A percentile compares a stretch with the other conserved stretches of the same genome.
Evolutionary conservation across 2,888 invertebrate species (phyloP).

Genomic region (Maniola hyperantus): DNA sequence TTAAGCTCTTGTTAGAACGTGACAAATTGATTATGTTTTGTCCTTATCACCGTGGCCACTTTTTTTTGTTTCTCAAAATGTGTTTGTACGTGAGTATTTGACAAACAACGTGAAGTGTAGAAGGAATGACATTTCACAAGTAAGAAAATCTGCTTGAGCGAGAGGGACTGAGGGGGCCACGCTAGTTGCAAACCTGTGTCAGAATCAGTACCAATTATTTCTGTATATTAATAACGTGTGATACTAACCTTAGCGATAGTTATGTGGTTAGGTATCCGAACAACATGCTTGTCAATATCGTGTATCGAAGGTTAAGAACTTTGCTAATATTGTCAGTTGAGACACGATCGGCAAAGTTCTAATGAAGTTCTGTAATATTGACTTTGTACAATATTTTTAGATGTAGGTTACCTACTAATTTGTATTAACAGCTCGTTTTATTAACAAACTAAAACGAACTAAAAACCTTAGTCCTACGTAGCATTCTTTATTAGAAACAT

Average conservation of each 20-base stretch:
- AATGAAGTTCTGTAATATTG: slow-evolving; percentile 12
- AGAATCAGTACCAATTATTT: not conserved
- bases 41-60: too few species aligned
- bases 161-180: too few species aligned
- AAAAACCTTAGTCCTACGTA: too few species aligned
- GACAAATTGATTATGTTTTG: too few species aligned
- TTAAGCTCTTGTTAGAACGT: too few species aligned
- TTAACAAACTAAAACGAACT: not conserved
- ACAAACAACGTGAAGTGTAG: too few species aligned
- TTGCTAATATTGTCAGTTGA: slow-evolving; percentile 35
- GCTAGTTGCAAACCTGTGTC: too few species aligned
- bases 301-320: slow-evolving; percentile 28
- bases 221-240: not conserved
- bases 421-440: not conserved
- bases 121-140: too few species aligned
- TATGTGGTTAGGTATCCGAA: slow-evolving; percentile 12
- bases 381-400: slow-evolving; percentile 14
- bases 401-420: not conserved
- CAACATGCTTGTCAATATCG: slow-evolving; percentile 34
- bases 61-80: too few species aligned
- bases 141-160: too few species aligned
- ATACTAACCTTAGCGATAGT: not conserved
- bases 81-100: too few species aligned
- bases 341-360: slow-evolving; percentile 30
- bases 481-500: too few species aligned